Conservation (phyloP, 1,140 invertebrate species). For the Heliconius congener region DNA sequence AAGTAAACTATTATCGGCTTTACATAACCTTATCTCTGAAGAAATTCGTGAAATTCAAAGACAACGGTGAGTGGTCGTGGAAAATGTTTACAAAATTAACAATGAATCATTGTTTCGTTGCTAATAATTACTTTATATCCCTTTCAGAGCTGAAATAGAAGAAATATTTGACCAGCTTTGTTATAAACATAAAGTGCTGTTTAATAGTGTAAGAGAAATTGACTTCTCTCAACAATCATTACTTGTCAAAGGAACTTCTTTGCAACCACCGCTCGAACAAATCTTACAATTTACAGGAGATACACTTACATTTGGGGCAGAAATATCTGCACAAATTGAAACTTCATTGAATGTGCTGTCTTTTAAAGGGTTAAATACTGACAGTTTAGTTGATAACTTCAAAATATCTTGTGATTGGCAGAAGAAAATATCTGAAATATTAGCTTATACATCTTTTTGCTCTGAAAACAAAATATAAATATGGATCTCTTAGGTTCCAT, state of each 20-base stretch:
- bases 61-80: constrained; percentile 56
- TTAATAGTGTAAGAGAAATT: constrained; percentile 59
- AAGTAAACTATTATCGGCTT: constrained; percentile 53
- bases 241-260: constrained; percentile 62
- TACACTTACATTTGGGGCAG: constrained; percentile 60
- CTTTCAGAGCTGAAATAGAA: constrained; percentile 64
- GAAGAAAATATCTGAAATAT: constrained; percentile 60
- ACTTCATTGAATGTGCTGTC: constrained; percentile 56
- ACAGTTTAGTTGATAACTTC: constrained; percentile 60
- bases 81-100: background rate
- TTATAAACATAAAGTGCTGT: constrained; percentile 55
- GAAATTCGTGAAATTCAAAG: constrained; percentile 57
- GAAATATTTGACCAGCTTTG: constrained; percentile 65
- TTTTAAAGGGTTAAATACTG: constrained; percentile 54
- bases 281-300: constrained; percentile 69
- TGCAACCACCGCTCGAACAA: constrained; percentile 67
- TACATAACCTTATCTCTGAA: constrained; percentile 64
- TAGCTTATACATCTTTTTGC: constrained; percentile 71
- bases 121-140: constrained; percentile 15
- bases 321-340: constrained; percentile 66
- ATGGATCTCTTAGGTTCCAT: constrained; percentile 90
- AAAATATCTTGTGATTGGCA: constrained; percentile 59
- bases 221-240: constrained; percentile 51
- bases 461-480: constrained; percentile 65
- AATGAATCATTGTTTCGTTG: background rate